These are phyloP conservation scores for Mastacembelus armatus DNA, from an alignment of 2,797 vertebrate genomes.

Conservation along the genomic window DNA sequence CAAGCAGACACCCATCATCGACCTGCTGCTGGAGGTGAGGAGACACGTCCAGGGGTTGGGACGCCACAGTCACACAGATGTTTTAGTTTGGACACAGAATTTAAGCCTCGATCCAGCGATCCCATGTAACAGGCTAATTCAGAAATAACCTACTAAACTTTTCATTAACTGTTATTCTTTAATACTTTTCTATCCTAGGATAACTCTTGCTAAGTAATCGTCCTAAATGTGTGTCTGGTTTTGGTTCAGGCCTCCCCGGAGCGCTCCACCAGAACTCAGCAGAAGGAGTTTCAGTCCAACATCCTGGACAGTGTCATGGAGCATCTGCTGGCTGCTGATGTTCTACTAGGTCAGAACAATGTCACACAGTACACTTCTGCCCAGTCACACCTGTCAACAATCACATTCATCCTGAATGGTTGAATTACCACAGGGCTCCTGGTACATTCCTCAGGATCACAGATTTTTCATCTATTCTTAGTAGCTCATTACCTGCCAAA, in stretches of 20 bases:
- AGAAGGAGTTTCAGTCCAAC: constrained; percentile 98
- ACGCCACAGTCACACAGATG: no score
- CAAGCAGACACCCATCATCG: constrained; percentile 97
- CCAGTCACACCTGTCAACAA: not conserved
- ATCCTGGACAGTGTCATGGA: constrained; percentile 98
- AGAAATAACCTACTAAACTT: no score
- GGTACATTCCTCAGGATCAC: not conserved
- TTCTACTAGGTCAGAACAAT: constrained; percentile 89
- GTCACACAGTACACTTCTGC: not conserved
- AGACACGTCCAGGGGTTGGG: not conserved
- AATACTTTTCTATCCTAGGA: no score
- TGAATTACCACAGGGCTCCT: not conserved
- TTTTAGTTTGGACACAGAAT: not conserved
- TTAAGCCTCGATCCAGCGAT: no score
- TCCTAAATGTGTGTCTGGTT: not conserved
- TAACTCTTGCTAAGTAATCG: not conserved
- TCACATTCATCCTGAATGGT: not conserved
- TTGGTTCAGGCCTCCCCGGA: constrained; percentile 92
- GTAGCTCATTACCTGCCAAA: not conserved
- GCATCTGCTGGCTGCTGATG: constrained; percentile 96
- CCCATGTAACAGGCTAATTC: not conserved
- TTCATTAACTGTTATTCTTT: no score
- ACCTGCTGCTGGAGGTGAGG: constrained; percentile 94
- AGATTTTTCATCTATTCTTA: not conserved
- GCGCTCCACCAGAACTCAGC: constrained; percentile 96